Percentiles rank a stretch among this genome's conserved stretches.
phyloP scores from a whole-genome alignment of 2,888 invertebrate species.

The Pachliopta kotzebuea region DNA sequence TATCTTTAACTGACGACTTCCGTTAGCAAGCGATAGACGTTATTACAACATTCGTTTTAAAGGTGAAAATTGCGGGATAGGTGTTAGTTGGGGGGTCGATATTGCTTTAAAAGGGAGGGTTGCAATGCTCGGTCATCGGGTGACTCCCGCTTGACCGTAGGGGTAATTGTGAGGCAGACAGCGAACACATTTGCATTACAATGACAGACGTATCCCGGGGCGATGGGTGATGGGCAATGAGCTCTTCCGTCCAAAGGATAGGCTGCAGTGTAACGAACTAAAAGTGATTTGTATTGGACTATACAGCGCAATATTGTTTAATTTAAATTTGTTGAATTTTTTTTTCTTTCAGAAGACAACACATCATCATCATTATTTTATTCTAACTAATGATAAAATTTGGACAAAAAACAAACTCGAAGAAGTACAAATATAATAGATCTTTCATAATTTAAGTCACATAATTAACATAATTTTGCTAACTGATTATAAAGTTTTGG shows the following conservation, averaged over 20 bases:
- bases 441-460: too few species aligned
- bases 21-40: conserved; percentile 42
- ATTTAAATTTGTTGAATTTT: not conserved
- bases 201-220: conserved; percentile 66
- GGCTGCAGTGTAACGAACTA: conserved; percentile 61
- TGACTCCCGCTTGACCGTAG: conserved; percentile 73
- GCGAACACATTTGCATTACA: conserved; percentile 77
- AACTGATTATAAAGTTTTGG: too few species aligned
- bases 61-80: conserved; percentile 47
- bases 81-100: conserved; percentile 49
- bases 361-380: too few species aligned
- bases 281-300: conserved; percentile 24
- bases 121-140: conserved; percentile 73
- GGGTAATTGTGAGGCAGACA: conserved; percentile 79
- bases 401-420: too few species aligned
- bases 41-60: conserved; percentile 40
- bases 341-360: not conserved
- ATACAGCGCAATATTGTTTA: not conserved
- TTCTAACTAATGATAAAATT: too few species aligned
- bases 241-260: conserved; percentile 68
- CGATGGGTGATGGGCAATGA: conserved; percentile 38
- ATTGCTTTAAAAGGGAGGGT: conserved; percentile 72
- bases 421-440: too few species aligned
- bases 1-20: conserved; percentile 50
- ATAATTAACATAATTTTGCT: too few species aligned